A percentile compares a stretch with the other conserved stretches of the same genome.
phyloP scores from a whole-genome alignment of 2,888 invertebrate genomes.

The Sicus ferrugineus region DNA sequence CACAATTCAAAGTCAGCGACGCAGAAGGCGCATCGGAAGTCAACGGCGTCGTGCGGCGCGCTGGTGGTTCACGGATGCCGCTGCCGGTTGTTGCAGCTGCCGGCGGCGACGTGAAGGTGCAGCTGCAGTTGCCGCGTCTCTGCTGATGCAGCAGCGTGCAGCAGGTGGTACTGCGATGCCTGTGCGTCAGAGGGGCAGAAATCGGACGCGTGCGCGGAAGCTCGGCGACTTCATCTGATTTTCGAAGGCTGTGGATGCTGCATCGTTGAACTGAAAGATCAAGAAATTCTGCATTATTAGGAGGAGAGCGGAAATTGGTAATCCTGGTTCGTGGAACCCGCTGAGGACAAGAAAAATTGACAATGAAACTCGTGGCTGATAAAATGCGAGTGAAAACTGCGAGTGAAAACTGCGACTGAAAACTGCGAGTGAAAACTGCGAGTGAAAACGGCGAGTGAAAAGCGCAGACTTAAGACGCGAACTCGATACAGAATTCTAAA shows the following conservation, averaged over 20 bases:
- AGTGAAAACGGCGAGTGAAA: no score
- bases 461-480: no score
- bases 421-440: no score
- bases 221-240: not conserved
- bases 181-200: not conserved
- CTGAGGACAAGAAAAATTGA: no score
- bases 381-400: no score
- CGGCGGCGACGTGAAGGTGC: not conserved
- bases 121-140: not conserved
- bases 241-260: not conserved
- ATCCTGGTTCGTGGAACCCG: no score
- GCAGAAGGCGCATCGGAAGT: slow-evolving; percentile 39
- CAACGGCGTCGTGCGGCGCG: not conserved
- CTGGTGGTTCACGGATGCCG: not conserved
- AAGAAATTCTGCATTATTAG: no score
- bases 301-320: no score
- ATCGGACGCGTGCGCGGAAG: not conserved
- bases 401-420: no score
- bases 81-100: not conserved
- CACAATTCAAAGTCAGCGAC: slow-evolving; percentile 17
- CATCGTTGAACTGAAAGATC: no score
- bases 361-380: no score
- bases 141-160: not conserved
- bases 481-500: no score
- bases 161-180: not conserved